These are phyloP conservation scores for Phylloscopus trochiloides DNA, from an alignment of 2,113 vertebrate genomes.

Conservation along the genomic window DNA sequence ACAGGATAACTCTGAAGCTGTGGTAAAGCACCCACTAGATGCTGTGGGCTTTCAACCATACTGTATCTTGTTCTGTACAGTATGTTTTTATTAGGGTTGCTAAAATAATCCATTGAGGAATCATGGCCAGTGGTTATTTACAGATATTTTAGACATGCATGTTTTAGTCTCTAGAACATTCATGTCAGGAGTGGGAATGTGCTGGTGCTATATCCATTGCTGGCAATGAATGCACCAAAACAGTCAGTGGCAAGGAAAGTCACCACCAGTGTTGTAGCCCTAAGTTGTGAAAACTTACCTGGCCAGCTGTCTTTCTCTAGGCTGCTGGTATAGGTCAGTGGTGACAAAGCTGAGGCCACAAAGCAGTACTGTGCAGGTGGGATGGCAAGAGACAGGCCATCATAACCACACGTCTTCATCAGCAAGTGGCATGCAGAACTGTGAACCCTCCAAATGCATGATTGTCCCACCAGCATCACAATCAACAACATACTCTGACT, in stretches of 20 bases:
- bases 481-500: neutral
- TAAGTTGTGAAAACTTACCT: neutral
- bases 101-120: conserved; percentile 60
- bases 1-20: conserved; percentile 76
- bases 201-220: conserved; percentile 68
- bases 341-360: neutral
- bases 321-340: neutral
- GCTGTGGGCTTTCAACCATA: conserved; percentile 65
- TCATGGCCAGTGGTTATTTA: conserved; percentile 76
- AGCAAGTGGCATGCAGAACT: neutral
- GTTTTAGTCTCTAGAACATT: conserved; percentile 1
- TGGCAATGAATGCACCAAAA: conserved; percentile 68
- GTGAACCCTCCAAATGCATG: neutral
- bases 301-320: neutral
- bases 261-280: neutral
- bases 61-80: conserved; percentile 49
- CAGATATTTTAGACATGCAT: conserved; percentile 42
- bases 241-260: conserved; percentile 53
- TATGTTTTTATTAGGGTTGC: conserved; percentile 64
- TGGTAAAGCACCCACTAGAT: conserved; percentile 68
- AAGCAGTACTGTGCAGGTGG: conserved; percentile 17
- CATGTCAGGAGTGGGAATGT: conserved; percentile 35
- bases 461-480: conserved; percentile 44
- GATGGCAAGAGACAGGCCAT: neutral
- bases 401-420: neutral